phyloP scores from a whole-genome alignment of 2,888 invertebrate genomes.

The Caenorhabditis uteleia region DNA sequence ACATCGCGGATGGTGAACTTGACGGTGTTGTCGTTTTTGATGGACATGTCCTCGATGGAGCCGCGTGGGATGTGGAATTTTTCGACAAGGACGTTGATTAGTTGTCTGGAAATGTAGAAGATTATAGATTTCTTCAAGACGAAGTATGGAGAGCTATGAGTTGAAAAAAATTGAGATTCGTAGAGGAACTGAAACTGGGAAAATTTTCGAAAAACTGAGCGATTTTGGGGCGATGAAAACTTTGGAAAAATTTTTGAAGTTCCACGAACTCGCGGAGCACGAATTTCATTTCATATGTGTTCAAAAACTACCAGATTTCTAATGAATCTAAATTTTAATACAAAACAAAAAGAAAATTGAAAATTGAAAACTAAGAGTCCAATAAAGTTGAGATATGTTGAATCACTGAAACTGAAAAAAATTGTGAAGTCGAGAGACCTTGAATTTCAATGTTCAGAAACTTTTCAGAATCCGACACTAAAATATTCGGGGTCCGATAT shows the following conservation, averaged over 20 bases:
- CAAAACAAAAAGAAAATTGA: too few relatives aligned
- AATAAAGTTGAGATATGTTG: too few relatives aligned
- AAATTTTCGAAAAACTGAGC: not conserved
- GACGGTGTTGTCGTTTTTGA: constrained; percentile 55
- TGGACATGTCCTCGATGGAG: constrained; percentile 43
- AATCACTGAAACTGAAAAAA: too few relatives aligned
- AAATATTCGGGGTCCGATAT: not conserved
- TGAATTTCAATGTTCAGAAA: not conserved
- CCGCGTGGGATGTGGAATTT: constrained; percentile 35
- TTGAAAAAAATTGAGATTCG: not conserved
- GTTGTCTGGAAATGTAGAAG: constrained; percentile 14
- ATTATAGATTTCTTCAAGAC: not conserved
- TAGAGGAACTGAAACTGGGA: not conserved
- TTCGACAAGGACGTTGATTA: constrained; percentile 20
- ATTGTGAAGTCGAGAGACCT: too few relatives aligned
- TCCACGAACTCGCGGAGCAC: too few relatives aligned
- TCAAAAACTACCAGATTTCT: too few relatives aligned
- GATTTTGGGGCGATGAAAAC: too few relatives aligned
- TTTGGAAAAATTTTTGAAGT: too few relatives aligned
- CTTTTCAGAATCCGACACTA: not conserved
- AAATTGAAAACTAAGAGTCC: too few relatives aligned
- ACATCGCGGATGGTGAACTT: constrained; percentile 52
- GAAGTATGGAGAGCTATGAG: not conserved
- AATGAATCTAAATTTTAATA: too few relatives aligned
- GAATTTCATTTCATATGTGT: too few relatives aligned